Evolutionary conservation across 2,797 vertebrate species (phyloP), one percentile per base, ranked within the genome.

Genomic region (Rhyacichthys aspro): DNA sequence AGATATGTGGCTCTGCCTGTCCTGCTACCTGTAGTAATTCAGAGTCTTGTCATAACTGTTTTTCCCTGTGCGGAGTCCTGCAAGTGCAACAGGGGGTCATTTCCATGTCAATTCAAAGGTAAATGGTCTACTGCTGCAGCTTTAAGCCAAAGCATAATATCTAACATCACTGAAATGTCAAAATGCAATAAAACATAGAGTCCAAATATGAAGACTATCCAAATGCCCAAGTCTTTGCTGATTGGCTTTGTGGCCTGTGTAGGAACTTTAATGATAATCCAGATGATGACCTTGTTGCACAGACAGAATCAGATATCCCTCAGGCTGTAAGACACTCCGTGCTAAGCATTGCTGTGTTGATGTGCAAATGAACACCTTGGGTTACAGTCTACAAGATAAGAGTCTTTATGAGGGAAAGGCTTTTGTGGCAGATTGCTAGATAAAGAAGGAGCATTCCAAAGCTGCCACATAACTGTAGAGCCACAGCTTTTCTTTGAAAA

Each of bases 181-280:
- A 80, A 74, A 11, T 55, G 69, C n/a, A 34, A 89, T 12, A 60
- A 81, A n/a, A 78, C 43, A 1, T 88, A 85, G 14, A 63, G 12
- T 49, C 34, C 64, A 42, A 74, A 86, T 37, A 43, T 82, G 0
- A 63, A 88, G 7, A 79, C 76, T 5, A 67, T 92, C 67, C 70
- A 34, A 1, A 68, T 92, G 36, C 2, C 87, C 90, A 2, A 7
- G 70, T 72, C 0, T 92, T 81, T 16, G 50, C 82, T 16, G 86
- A 78, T 38, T 11, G 64, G 59, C 76, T 90, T 19, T 90, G 85
- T 74, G 90, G 89, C 28, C 70, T 92, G 16, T 92, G 70, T 37
- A 54, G 65, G 18, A 81, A 80, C 43, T 77, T 83, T 28, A 81
- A 82, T 47, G 43, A 7, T 19, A 14, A 79, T 70, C 48, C 68